These are phyloP conservation scores for Stichopus chloronotus DNA, from an alignment of 35 echinoderm and acorn worm species.

Conservation along the genomic window DNA sequence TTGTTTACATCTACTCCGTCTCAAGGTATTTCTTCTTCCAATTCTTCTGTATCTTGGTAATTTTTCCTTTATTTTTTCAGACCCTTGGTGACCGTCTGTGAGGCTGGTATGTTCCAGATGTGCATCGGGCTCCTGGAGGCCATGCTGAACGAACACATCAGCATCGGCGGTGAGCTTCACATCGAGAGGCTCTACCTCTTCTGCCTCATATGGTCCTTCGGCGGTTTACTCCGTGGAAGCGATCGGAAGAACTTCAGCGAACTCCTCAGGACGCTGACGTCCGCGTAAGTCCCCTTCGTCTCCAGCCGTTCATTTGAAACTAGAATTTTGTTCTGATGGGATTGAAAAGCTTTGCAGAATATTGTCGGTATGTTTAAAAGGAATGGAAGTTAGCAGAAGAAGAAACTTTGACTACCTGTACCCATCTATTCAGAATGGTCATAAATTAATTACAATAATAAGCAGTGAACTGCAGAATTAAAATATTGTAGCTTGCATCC, in stretches of 20 bases:
- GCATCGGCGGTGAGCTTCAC: conserved; percentile 96
- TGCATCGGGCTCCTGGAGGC: conserved; percentile 89
- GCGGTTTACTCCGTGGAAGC: conserved; percentile 83
- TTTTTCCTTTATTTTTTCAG: conserved; percentile 44
- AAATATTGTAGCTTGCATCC: no score
- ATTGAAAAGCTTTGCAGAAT: no score
- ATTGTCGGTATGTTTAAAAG: no score
- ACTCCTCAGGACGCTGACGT: conserved; percentile 86
- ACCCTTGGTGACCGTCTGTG: conserved; percentile 79
- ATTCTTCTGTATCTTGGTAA: no score
- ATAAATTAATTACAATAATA: no score
- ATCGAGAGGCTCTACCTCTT: conserved; percentile 94
- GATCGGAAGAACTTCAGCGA: conserved; percentile 98
- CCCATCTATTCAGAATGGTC: no score
- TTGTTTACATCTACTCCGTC: no score
- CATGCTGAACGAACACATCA: conserved; percentile 94
- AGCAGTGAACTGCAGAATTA: no score
- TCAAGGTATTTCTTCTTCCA: no score
- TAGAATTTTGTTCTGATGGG: no score
- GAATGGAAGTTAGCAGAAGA: no score
- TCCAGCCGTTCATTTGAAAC: not conserved
- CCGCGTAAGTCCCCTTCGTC: conserved; percentile 74
- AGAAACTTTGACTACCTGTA: no score
- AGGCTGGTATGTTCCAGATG: conserved; percentile 88
- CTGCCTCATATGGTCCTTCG: conserved; percentile 99